phyloP scores from a whole-genome alignment of 2,888 invertebrate genomes.

The Hofmannophila pseudospretella region DNA sequence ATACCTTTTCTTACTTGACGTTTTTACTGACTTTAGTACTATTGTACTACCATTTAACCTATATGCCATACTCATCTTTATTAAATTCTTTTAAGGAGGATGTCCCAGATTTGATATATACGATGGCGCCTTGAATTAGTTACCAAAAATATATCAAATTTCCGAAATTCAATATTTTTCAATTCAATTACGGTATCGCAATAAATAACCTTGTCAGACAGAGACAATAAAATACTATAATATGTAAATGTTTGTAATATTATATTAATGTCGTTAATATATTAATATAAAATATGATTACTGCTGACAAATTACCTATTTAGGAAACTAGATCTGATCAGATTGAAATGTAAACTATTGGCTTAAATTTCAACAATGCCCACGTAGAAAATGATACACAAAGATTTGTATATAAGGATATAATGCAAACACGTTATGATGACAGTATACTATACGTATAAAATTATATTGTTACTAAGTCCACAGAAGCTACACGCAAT shows the following conservation, averaged over 20 bases:
- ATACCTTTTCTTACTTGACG: no score
- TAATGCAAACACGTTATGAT: conserved; percentile 2
- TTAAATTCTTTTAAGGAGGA: no score
- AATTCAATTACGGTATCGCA: conserved; percentile 1
- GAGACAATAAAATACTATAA: conserved; percentile 11
- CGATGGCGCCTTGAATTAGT: conserved; percentile 8
- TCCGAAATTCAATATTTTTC: conserved; percentile 7
- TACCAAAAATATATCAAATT: conserved; percentile 6
- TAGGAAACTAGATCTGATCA: conserved; percentile 6
- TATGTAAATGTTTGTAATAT: conserved; percentile 9
- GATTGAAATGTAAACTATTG: conserved; percentile 4
- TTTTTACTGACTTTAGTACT: no score
- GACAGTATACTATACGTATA: conserved; percentile 1
- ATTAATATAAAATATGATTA: conserved; percentile 9
- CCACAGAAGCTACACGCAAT: conserved; percentile 27
- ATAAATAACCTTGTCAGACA: conserved; percentile 13
- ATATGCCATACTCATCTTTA: no score
- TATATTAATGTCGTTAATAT: conserved; percentile 6
- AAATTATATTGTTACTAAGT: conserved; percentile 29
- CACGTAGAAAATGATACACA: neutral
- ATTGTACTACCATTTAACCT: no score
- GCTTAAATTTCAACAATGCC: neutral
- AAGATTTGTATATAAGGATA: conserved; percentile 3
- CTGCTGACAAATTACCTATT: conserved; percentile 7
- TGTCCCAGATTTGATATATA: no score